Percentiles rank a stretch among this genome's conserved stretches.
These are phyloP conservation scores for Ecliptopera silaceata DNA, from an alignment of 2,888 invertebrate genomes.

Conservation along the genomic window DNA sequence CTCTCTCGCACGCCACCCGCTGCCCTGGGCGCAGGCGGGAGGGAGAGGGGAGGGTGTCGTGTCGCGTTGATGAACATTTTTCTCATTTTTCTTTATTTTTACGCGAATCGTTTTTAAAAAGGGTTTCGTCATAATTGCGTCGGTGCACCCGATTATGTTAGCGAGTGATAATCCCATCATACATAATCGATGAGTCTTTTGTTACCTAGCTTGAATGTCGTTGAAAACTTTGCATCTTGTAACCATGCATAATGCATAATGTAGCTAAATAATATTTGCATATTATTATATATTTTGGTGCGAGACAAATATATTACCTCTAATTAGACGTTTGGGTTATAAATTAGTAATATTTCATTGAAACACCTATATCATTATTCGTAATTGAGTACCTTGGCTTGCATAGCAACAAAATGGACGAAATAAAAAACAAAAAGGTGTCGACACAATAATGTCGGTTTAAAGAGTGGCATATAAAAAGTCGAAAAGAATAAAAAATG, in stretches of 20 bases:
- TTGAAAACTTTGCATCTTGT: conserved; percentile 20
- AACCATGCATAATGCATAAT: conserved; percentile 13
- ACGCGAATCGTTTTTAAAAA: conserved; percentile 82
- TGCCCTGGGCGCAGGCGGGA: conserved; percentile 63
- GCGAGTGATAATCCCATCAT: conserved; percentile 61
- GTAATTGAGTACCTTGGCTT: not conserved
- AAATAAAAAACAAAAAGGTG: conserved; percentile 20
- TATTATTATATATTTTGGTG: conserved; percentile 7
- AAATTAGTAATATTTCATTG: conserved; percentile 2
- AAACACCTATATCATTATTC: not conserved
- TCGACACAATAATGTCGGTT: conserved; percentile 28
- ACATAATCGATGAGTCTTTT: conserved; percentile 27
- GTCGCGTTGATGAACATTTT: conserved; percentile 84
- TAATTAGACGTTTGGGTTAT: conserved; percentile 16
- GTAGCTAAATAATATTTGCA: conserved; percentile 13
- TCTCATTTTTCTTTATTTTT: conserved; percentile 81
- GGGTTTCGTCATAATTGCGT: conserved; percentile 83
- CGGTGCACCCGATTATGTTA: conserved; percentile 74
- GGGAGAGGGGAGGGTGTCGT: conserved; percentile 64
- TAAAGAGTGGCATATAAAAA: conserved; percentile 39
- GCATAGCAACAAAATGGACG: conserved; percentile 35
- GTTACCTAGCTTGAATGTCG: conserved; percentile 6
- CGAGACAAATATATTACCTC: conserved; percentile 10
- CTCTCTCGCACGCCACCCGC: conserved; percentile 68
- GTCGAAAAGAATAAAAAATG: conserved; percentile 48